Evolutionary conservation across 2,797 vertebrate genomes (phyloP).

Genomic region (Chrosomus eos): DNA sequence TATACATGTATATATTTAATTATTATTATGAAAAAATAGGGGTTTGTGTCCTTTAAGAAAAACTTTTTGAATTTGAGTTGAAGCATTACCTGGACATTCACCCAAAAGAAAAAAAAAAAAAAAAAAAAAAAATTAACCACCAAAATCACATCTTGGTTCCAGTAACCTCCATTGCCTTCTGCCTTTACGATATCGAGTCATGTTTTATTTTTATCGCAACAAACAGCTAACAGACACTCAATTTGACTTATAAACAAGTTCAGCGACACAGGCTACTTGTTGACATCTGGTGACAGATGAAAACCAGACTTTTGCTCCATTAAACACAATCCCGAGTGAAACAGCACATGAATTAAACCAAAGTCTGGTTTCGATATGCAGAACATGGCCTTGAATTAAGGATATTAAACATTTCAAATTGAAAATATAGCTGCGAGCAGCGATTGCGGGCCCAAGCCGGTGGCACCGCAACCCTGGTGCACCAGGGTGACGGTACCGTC

Average conservation of each 20-base stretch:
- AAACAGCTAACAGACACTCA: conserved; percentile 49
- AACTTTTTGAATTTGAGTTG: not conserved
- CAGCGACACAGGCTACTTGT: conserved; percentile 50
- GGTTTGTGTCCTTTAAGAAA: not conserved
- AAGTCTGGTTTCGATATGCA: conserved; percentile 61
- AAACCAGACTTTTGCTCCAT: conserved; percentile 65
- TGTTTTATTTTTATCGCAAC: conserved; percentile 49
- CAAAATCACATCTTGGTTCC: not conserved
- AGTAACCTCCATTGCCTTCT: not conserved
- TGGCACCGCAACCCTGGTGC: too few species aligned
- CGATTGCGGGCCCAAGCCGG: too few species aligned
- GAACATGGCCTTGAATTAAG: conserved; percentile 63
- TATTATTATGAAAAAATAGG: not conserved
- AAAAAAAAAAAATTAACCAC: not conserved
- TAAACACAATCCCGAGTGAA: conserved; percentile 69
- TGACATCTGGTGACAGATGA: conserved; percentile 60
- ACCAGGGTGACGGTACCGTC: too few species aligned
- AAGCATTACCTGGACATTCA: not conserved
- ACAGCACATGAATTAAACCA: conserved; percentile 67
- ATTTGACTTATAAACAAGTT: conserved; percentile 57
- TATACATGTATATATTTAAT: not conserved
- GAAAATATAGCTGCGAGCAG: too few species aligned
- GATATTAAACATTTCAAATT: conserved; percentile 55
- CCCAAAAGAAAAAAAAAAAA: not conserved
- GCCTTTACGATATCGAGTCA: not conserved